phyloP scores from a whole-genome alignment of 2,113 vertebrate genomes.

The rat (Rattus norvegicus) region GRCr8 NC_086020.1:214765501-214766000 shows the following conservation, averaged over 20 bases:
- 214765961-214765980: not conserved
- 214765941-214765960: not conserved
- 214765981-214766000: not conserved
- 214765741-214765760: not conserved
- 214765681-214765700: not conserved
- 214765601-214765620: not conserved
- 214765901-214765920: not conserved
- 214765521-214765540: not conserved
- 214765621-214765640: not conserved
- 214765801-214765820: not conserved
- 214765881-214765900: not conserved
- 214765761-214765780: not conserved
- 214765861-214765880: not conserved
- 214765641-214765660: not conserved
- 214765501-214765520: not conserved
- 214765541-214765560: not conserved
- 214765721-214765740: not conserved
- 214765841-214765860: not conserved
- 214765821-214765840: not conserved
- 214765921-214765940: not conserved
- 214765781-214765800: not conserved
- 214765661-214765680: not conserved
- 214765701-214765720: not conserved
- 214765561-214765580: not conserved
- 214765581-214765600: not conserved